Percentiles rank a stretch among this genome's conserved stretches.
Evolutionary conservation across 2,888 invertebrate genomes (phyloP).

Genomic region (Endomychus coccineus): DNA sequence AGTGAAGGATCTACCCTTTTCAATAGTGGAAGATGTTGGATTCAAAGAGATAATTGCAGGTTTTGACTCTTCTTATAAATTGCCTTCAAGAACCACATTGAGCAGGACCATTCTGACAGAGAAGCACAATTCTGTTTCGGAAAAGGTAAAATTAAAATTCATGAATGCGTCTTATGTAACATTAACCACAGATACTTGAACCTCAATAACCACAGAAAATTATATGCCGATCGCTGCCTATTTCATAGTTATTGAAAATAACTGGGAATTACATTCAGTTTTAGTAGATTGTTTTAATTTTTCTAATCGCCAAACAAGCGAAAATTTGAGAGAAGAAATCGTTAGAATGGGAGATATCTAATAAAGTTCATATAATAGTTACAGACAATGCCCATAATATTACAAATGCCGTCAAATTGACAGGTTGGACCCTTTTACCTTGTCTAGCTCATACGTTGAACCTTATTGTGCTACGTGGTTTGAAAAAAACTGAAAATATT

Average conservation of each 20-base stretch:
- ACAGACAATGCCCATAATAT: conserved; percentile 9
- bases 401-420: conserved; percentile 5
- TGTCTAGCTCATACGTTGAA: conserved; percentile 5
- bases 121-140: conserved; percentile 4
- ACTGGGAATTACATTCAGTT: conserved; percentile 3
- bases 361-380: conserved; percentile 5
- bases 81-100: conserved; percentile 6
- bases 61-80: conserved; percentile 3
- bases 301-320: conserved; percentile 4
- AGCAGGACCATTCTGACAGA: conserved; percentile 1
- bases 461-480: conserved; percentile 6
- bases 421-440: conserved; percentile 2
- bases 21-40: conserved; percentile 4
- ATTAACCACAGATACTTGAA: conserved; percentile 4
- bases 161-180: conserved; percentile 5
- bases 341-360: conserved; percentile 6
- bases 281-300: conserved; percentile 4
- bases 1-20: conserved; percentile 5
- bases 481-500: conserved; percentile 4
- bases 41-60: conserved; percentile 4
- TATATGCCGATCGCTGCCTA: conserved; percentile 1
- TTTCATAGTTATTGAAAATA: conserved; percentile 5
- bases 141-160: conserved; percentile 2
- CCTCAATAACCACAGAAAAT: conserved; percentile 5
- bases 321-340: conserved; percentile 4